Percentiles rank a stretch among this genome's conserved stretches.
Evolutionary conservation across 2,113 vertebrate species (phyloP).

Genomic region (Prochilodus magdalenae): DNA sequence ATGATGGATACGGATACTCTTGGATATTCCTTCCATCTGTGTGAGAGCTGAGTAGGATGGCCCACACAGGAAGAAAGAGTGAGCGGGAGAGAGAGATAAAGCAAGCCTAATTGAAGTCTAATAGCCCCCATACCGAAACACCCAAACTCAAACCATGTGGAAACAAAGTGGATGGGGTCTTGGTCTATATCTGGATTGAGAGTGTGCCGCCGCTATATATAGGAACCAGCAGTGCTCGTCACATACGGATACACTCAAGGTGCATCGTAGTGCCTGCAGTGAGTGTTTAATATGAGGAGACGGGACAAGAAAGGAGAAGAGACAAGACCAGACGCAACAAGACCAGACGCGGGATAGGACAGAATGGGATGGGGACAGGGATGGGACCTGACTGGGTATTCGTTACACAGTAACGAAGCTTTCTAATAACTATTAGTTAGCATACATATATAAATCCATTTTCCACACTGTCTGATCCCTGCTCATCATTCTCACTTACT

Average conservation of each 20-base stretch:
- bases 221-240: constrained; percentile 3
- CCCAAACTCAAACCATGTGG: constrained; percentile 13
- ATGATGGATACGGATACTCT: not conserved
- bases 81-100: too few species aligned
- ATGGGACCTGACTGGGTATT: too few species aligned
- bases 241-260: not conserved
- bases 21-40: constrained; percentile 7
- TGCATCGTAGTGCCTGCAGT: not conserved
- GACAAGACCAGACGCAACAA: too few species aligned
- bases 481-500: not conserved
- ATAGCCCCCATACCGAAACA: constrained; percentile 8
- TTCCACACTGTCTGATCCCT: not conserved
- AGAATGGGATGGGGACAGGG: too few species aligned
- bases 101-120: constrained; percentile 7
- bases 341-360: too few species aligned
- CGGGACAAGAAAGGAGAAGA: constrained; percentile 28
- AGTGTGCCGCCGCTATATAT: not conserved
- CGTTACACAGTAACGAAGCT: too few species aligned
- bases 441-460: too few species aligned
- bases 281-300: too few species aligned
- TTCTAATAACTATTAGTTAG: too few species aligned
- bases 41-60: not conserved
- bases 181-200: constrained; percentile 29
- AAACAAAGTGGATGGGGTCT: constrained; percentile 15
- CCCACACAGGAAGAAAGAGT: constrained; percentile 5